These are phyloP conservation scores for Batillaria attramentaria DNA, from an alignment of 1,140 invertebrate genomes.

Conservation along the genomic window DNA sequence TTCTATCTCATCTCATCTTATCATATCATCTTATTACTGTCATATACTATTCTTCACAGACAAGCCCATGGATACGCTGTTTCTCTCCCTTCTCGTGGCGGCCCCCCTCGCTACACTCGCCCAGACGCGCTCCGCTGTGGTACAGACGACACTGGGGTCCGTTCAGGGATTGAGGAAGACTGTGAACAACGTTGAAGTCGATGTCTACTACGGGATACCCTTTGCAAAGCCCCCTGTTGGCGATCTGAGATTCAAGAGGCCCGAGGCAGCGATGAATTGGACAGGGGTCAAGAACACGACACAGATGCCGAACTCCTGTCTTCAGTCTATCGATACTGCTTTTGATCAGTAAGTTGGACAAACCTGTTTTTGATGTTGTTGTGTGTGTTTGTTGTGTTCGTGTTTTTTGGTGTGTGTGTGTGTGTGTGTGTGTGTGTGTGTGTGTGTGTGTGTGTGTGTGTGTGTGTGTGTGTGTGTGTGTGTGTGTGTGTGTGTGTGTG, in stretches of 20 bases:
- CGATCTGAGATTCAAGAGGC: slow-evolving; percentile 89
- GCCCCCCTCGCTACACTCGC: background rate
- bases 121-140: background rate
- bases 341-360: too few species aligned
- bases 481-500: too few species aligned
- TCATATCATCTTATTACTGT: background rate
- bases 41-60: background rate
- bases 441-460: too few species aligned
- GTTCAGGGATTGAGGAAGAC: slow-evolving; percentile 46
- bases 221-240: slow-evolving; percentile 94
- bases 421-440: too few species aligned
- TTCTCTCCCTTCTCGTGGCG: background rate
- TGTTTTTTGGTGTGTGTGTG: too few species aligned
- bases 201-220: slow-evolving; percentile 92
- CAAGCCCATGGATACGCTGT: background rate
- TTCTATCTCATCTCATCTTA: background rate
- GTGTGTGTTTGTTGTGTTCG: too few species aligned
- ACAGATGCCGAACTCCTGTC: slow-evolving; percentile 92
- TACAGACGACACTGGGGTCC: slow-evolving; percentile 37
- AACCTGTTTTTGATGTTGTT: too few species aligned
- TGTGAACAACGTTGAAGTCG: slow-evolving; percentile 82
- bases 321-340: slow-evolving; percentile 90
- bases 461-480: too few species aligned
- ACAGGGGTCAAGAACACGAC: slow-evolving; percentile 78
- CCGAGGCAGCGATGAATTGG: slow-evolving; percentile 85